These are phyloP conservation scores for Oplegnathus fasciatus DNA, from an alignment of 2,113 vertebrate genomes.

Conservation along the genomic window DNA sequence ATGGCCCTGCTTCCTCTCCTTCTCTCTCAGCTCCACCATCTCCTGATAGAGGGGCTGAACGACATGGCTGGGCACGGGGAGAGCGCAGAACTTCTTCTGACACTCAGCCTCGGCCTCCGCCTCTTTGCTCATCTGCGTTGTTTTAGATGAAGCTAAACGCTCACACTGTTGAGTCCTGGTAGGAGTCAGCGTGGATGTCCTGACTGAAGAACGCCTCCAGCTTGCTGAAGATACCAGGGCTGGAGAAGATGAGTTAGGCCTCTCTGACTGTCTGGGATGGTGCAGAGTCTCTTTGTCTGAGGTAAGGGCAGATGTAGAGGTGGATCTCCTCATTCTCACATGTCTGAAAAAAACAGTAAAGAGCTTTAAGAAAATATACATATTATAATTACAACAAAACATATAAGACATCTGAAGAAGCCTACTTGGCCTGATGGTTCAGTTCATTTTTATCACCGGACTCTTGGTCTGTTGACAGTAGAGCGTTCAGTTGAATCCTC, in stretches of 20 bases:
- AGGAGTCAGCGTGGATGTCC: constrained; percentile 77
- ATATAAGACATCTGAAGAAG: neutral
- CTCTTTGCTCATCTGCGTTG: constrained; percentile 77
- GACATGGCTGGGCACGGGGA: constrained; percentile 89
- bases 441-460: constrained; percentile 68
- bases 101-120: constrained; percentile 89
- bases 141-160: constrained; percentile 59
- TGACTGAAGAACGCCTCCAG: constrained; percentile 75
- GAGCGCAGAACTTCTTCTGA: constrained; percentile 90
- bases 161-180: constrained; percentile 81
- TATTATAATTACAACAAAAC: neutral
- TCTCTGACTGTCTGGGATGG: constrained; percentile 65
- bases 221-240: constrained; percentile 81
- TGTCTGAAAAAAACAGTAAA: constrained; percentile 40
- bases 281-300: constrained; percentile 62
- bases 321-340: constrained; percentile 75
- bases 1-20: constrained; percentile 82
- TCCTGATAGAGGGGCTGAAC: constrained; percentile 87
- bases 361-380: neutral
- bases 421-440: constrained; percentile 60
- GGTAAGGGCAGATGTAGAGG: constrained; percentile 81
- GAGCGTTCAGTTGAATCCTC: constrained; percentile 75
- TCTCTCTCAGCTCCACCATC: constrained; percentile 86
- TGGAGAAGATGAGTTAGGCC: constrained; percentile 71
- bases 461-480: constrained; percentile 39